Percentiles rank a stretch among this genome's conserved stretches.
Evolutionary conservation across 1,140 invertebrate genomes (phyloP).

Genomic region (Periplaneta americana): DNA sequence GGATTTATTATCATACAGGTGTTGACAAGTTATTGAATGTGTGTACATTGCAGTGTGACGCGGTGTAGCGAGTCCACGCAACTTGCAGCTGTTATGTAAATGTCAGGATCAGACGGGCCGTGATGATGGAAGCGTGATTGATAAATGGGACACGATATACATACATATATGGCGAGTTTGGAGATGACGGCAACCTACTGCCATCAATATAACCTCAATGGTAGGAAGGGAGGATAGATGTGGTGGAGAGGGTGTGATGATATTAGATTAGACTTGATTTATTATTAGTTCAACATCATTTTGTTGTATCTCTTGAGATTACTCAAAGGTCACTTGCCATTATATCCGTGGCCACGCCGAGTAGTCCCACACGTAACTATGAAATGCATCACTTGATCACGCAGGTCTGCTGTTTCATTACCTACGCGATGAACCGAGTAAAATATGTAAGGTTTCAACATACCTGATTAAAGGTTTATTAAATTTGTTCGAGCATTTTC

Average conservation of each 20-base stretch:
- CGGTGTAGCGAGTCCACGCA: background rate
- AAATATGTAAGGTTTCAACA: too few species aligned
- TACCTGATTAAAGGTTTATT: too few species aligned
- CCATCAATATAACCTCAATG: background rate
- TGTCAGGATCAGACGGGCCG: background rate
- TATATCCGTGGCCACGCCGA: too few species aligned
- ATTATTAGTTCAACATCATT: background rate
- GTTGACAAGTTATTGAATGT: background rate
- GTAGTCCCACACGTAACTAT: too few species aligned
- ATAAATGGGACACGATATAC: background rate
- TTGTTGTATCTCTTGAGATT: background rate
- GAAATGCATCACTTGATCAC: too few species aligned
- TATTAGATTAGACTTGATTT: background rate
- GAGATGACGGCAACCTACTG: background rate
- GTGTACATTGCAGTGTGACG: too few species aligned
- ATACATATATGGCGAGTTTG: background rate
- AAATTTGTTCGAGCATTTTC: too few species aligned
- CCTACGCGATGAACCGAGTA: too few species aligned
- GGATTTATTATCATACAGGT: background rate
- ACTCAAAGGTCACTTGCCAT: too few species aligned
- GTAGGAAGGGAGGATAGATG: background rate
- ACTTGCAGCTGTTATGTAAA: background rate
- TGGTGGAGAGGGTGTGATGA: background rate
- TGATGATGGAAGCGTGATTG: background rate
- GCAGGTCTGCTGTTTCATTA: too few species aligned